Percentiles rank a stretch among this genome's conserved stretches.
These are phyloP conservation scores for Empidonax traillii DNA, from an alignment of 2,113 vertebrate species.

Conservation along the genomic window DNA sequence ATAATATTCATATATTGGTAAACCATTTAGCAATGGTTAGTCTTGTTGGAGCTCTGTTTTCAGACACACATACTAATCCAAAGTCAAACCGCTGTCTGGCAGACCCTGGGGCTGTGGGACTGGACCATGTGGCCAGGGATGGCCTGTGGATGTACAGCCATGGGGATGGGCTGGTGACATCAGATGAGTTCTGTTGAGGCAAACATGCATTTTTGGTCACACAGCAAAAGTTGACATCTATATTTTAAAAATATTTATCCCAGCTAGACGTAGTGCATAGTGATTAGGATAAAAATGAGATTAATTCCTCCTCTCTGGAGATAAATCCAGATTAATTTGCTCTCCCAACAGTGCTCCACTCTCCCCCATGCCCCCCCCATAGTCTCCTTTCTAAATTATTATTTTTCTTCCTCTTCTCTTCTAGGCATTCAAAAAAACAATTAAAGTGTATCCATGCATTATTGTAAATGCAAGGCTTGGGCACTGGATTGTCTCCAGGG, in stretches of 20 bases:
- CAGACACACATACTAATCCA: background rate
- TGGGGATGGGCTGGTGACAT: background rate
- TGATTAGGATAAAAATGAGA: background rate
- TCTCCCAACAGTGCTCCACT: background rate
- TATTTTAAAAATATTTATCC: constrained; percentile 1
- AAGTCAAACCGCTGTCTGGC: background rate
- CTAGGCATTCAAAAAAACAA: background rate
- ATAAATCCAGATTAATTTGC: background rate
- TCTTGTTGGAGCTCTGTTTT: background rate
- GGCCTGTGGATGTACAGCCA: too few species aligned
- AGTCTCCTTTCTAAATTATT: background rate
- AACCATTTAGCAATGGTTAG: background rate
- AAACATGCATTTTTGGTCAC: background rate
- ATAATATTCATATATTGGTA: background rate
- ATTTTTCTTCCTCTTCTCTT: background rate
- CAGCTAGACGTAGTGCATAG: background rate
- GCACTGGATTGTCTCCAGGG: background rate
- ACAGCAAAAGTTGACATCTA: background rate
- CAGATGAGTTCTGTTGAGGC: background rate
- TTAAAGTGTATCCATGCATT: background rate
- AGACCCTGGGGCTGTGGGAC: background rate
- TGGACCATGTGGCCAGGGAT: too few species aligned
- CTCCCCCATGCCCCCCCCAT: too few species aligned
- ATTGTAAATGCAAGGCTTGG: background rate
- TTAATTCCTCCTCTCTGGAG: background rate